phyloP scores from a whole-genome alignment of 2,797 vertebrate genomes.

The Holocentrus rufus region DNA sequence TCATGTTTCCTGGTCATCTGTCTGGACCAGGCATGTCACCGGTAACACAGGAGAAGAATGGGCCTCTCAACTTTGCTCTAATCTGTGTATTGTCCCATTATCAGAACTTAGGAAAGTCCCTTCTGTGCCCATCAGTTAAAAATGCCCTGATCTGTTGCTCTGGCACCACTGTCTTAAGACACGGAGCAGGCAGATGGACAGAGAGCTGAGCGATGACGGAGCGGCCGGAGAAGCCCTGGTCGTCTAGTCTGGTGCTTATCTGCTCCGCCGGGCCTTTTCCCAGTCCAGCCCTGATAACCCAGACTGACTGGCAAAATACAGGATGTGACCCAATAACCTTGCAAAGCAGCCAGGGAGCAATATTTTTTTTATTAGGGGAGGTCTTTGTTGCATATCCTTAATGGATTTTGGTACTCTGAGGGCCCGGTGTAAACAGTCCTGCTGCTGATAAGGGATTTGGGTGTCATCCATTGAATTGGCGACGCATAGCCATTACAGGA shows the following conservation, averaged over 20 bases:
- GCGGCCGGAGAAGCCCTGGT: conserved; percentile 56
- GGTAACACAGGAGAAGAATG: conserved; percentile 85
- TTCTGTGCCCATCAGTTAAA: conserved; percentile 71
- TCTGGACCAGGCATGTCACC: conserved; percentile 50
- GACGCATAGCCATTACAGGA: conserved; percentile 24
- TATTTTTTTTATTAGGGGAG: conserved; percentile 73
- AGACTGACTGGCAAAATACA: conserved; percentile 75
- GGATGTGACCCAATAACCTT: conserved; percentile 79
- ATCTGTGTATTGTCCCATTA: conserved; percentile 85
- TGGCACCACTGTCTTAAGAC: conserved; percentile 45
- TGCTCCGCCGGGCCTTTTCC: conserved; percentile 60
- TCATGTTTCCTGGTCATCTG: conserved; percentile 53
- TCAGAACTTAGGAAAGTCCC: conserved; percentile 75
- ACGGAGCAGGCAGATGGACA: conserved; percentile 48
- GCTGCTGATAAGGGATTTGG: conserved; percentile 28
- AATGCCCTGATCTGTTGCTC: conserved; percentile 55
- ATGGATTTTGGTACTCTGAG: conserved; percentile 45
- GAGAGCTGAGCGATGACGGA: conserved; percentile 64
- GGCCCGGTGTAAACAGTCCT: conserved; percentile 31
- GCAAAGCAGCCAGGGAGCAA: conserved; percentile 60
- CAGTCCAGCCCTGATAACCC: conserved; percentile 79
- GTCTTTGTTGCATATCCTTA: conserved; percentile 61
- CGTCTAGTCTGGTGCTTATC: conserved; percentile 78
- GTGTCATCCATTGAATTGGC: conserved; percentile 52
- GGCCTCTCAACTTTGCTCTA: conserved; percentile 79